Percentiles rank a stretch among this genome's conserved stretches.
Conservation (phyloP, 2,888 invertebrate genomes). For the Pediacus dermestoides region DNA sequence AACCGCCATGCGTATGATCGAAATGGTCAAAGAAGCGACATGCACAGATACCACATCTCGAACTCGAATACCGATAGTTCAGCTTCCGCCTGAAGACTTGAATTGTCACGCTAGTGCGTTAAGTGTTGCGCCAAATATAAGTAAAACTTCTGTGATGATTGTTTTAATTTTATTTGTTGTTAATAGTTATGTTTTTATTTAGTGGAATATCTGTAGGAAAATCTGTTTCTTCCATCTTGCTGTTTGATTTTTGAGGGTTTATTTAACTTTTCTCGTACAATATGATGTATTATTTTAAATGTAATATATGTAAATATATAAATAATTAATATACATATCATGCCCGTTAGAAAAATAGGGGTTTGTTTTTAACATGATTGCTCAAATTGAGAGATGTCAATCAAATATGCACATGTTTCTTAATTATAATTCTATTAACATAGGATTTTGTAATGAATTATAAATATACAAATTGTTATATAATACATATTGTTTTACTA, state of each 20-base stretch:
- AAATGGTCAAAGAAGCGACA: slow-evolving; percentile 62
- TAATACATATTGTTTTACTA: slow-evolving; percentile 11
- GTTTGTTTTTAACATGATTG: slow-evolving; percentile 23
- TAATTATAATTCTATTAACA: slow-evolving; percentile 13
- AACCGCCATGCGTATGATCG: slow-evolving; percentile 49
- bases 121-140: slow-evolving; percentile 51
- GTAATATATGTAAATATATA: slow-evolving; percentile 28
- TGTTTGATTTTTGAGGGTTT: too few relatives aligned
- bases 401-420: slow-evolving; percentile 25
- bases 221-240: slow-evolving; percentile 21
- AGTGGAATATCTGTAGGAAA: slow-evolving; percentile 10
- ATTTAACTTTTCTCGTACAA: too few relatives aligned
- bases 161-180: slow-evolving; percentile 17
- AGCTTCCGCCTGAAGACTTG: slow-evolving; percentile 74
- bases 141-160: slow-evolving; percentile 27
- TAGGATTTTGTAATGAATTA: slow-evolving; percentile 30
- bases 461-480: slow-evolving; percentile 26
- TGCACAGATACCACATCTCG: slow-evolving; percentile 66
- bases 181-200: slow-evolving; percentile 11
- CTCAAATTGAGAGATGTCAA: slow-evolving; percentile 29
- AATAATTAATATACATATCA: slow-evolving; percentile 28
- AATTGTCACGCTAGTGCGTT: slow-evolving; percentile 84
- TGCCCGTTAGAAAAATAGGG: slow-evolving; percentile 20
- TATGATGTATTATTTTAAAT: slow-evolving; percentile 10
- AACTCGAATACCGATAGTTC: slow-evolving; percentile 63